Evolutionary conservation across 2,797 vertebrate genomes (phyloP), one percentile per base, ranked within the genome.

Genomic region (Galagoides demidoff): DNA sequence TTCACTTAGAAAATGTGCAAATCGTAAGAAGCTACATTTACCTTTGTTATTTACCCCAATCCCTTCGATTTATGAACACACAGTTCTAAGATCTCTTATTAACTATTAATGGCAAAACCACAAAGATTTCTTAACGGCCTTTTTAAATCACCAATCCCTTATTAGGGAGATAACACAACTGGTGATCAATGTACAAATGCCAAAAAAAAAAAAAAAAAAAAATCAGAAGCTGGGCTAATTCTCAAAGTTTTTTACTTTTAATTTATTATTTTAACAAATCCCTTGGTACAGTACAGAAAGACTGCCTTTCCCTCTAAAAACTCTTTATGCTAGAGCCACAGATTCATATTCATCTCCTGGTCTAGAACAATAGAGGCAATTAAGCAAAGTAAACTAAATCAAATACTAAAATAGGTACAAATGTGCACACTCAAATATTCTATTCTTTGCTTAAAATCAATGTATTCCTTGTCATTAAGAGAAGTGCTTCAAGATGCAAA

Each of bases 401-500:
- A 97, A 97, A 98, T 95, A 97, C 95, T 95, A 97, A 84, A 84
- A 95, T 85, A 98, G 90, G 95, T 96, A 97, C 97, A 98, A 97
- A 97, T 95, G 97, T 96, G 95, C 95, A 98, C 96, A 97, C 93
- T 97, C 96, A 96, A 43, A 81, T 57, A 70, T 49, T 94, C 90
- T 97, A 39, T 81, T 78, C 79, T 81, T 95, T 92, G 85, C 93
- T 88, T 95, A 97, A 97, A 96, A 92, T 98, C 96, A 98, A 97
- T 96, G 96, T 97, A 96, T 97, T 98, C 97, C 96, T 96, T 90
- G 79, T 94, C 61, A 79, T 82, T 95, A 97, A 97, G 86, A 97
- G 96, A 98, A 98, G 96, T 95, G 96, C 97, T 98, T 98, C 91
- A 97, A 97, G 96, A 97, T 95, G 92, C 96, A 95, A 94, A 97